phyloP scores from a whole-genome alignment of 1,140 invertebrate species.

The Solen grandis region DNA sequence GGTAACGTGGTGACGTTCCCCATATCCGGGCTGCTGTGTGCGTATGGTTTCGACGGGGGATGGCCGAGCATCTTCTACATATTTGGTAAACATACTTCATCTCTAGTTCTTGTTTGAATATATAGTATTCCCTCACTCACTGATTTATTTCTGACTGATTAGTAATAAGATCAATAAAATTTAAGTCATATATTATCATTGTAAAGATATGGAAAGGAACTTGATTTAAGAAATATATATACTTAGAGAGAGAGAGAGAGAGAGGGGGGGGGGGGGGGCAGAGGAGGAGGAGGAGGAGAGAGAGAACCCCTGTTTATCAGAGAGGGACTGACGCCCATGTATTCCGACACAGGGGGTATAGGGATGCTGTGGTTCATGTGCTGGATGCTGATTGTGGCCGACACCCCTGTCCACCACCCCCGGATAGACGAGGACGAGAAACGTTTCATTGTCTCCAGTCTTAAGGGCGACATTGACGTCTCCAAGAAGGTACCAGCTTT shows the following conservation, averaged over 20 bases:
- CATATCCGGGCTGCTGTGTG: conserved; percentile 75
- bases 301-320: no score
- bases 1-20: conserved; percentile 78
- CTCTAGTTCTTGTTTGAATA: background rate
- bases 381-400: conserved; percentile 10
- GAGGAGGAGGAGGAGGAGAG: no score
- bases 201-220: background rate
- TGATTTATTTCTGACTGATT: background rate
- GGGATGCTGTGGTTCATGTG: conserved; percentile 25
- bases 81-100: conserved; percentile 85
- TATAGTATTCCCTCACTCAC: background rate
- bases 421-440: conserved; percentile 6
- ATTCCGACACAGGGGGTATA: conserved; percentile 21
- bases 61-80: conserved; percentile 95
- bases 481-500: conserved; percentile 44
- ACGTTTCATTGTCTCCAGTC: conserved; percentile 16
- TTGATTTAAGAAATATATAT: background rate
- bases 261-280: no score
- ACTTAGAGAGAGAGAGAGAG: no score
- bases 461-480: conserved; percentile 24
- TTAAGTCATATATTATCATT: background rate
- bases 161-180: background rate
- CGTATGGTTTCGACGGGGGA: conserved; percentile 82
- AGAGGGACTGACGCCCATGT: no score
- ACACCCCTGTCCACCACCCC: conserved; percentile 13